Percentiles rank a stretch among this genome's conserved stretches.
Conservation (phyloP, 2,888 invertebrate species). For the Hymenopus coronatus region DNA sequence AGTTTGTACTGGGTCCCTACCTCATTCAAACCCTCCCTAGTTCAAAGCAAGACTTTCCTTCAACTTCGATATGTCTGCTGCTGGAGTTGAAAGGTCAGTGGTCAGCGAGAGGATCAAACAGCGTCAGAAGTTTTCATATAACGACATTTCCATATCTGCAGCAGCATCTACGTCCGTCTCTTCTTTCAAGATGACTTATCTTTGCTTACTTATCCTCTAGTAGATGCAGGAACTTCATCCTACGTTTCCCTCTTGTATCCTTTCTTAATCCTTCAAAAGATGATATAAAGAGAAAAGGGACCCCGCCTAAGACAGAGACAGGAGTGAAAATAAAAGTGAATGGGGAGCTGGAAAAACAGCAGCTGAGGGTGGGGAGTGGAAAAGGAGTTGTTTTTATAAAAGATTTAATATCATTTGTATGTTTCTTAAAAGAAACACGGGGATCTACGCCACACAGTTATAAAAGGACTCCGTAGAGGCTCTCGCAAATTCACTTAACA, state of each 20-base stretch:
- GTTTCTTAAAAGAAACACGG: conserved; percentile 26
- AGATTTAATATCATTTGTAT: conserved; percentile 33
- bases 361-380: not conserved
- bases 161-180: not conserved
- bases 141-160: not conserved
- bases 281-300: not conserved
- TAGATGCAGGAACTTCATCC: not conserved
- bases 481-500: conserved; percentile 28
- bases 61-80: not conserved
- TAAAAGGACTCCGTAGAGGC: conserved; percentile 24
- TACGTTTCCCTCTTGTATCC: not conserved
- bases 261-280: conserved; percentile 9
- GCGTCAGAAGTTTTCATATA: not conserved
- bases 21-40: not conserved
- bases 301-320: not conserved
- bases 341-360: not conserved
- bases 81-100: not conserved
- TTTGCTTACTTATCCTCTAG: not conserved
- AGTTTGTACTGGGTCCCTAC: conserved; percentile 1
- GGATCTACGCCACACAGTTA: conserved; percentile 11
- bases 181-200: not conserved
- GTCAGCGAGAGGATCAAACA: not conserved
- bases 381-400: conserved; percentile 28
- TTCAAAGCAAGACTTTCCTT: not conserved
- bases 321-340: not conserved